Conservation (phyloP, 1,140 invertebrate species). For the Homarus americanus region DNA sequence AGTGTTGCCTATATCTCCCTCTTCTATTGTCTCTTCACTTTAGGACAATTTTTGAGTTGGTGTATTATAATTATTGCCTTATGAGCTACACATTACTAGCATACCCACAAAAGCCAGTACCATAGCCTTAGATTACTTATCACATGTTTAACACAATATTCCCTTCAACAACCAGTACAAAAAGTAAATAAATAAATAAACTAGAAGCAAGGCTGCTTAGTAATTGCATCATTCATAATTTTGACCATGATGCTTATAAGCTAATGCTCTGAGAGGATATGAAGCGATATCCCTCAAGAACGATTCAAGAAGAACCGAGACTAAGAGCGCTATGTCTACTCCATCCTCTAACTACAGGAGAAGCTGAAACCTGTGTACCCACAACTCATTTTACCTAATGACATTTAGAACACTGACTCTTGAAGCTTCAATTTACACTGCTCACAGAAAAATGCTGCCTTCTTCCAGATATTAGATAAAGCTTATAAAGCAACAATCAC, state of each 20-base stretch:
- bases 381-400: neutral
- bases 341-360: neutral
- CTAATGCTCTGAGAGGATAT: neutral
- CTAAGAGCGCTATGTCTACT: neutral
- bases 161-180: too few species aligned
- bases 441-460: conserved; percentile 5
- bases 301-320: too few species aligned
- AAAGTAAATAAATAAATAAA: too few species aligned
- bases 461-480: conserved; percentile 6
- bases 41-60: too few species aligned
- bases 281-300: neutral
- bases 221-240: neutral
- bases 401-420: neutral
- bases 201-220: neutral
- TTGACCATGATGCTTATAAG: neutral
- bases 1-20: too few species aligned
- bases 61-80: too few species aligned
- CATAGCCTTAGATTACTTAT: too few species aligned
- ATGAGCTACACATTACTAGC: too few species aligned
- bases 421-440: neutral
- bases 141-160: too few species aligned
- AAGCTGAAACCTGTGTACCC: neutral
- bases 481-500: neutral
- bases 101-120: too few species aligned
- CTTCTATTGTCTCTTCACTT: too few species aligned